These are phyloP conservation scores for western clawed frog (Xenopus tropicalis) DNA, from an alignment of 2,113 vertebrate species.

Conservation along the genomic window UCB_Xtro_10.0 CM004444.2:23389501-23390000, in stretches of 20 bases:
- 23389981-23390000: no score
- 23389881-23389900: no score
- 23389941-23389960: no score
- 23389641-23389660: slow-evolving; percentile 92
- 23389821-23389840: slow-evolving; percentile 81
- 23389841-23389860: slow-evolving; percentile 20
- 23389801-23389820: slow-evolving; percentile 95
- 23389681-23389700: slow-evolving; percentile 89
- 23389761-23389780: slow-evolving; percentile 93
- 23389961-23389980: no score
- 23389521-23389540: no score
- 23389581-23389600: no score
- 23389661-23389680: slow-evolving; percentile 89
- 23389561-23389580: no score
- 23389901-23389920: no score
- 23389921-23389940: no score
- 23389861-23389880: neutral
- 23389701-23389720: slow-evolving; percentile 98
- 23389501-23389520: no score
- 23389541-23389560: no score
- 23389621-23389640: neutral
- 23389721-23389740: slow-evolving; percentile 98
- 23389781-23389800: slow-evolving; percentile 88
- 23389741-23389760: slow-evolving; percentile 88
- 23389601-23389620: neutral